Evolutionary conservation across 2,797 vertebrate species (phyloP), one percentile per base, ranked within the genome.

Genomic region (Poeciliopsis gracilis): DNA sequence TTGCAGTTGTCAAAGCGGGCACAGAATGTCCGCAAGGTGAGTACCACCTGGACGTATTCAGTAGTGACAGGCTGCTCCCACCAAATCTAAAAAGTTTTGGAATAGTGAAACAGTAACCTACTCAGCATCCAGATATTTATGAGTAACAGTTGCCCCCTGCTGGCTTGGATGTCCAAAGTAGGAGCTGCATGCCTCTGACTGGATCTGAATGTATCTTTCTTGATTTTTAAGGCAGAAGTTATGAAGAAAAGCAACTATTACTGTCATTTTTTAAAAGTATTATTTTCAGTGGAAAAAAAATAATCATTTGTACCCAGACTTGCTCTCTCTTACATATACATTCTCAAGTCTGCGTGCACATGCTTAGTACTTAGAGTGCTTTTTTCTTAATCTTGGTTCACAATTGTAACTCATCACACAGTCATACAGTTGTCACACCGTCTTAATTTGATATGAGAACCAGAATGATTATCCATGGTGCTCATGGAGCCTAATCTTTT

Each of bases 401-500:
- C 30, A 75, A 75, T 81, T 80, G 72, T 80, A 72, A 76, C 87
- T 49, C 72, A 70, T 82, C 72, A 76, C 75, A 66, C 75, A 80
- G 77, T 82, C 66, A 82, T 74, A 84, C 85, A 89, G 85, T 87
- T 91, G 86, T 92, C 89, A 86, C 80, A 82, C 49, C 63, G 77
- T 86, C 73, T 86, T 86, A 83, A 88, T 88, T 85, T 83, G 78
- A 85, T 9, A 41, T 73, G 82, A 88, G 87, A 82, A 88, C 73
- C 82, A 81, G 84, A 89, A 86, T 87, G 81, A 89, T 93, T 91
- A 89, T 88, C 78, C 84, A 87, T 46, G 67, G 84, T 75, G 75
- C 84, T 88, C 88, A 79, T 84, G 80, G 77, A 57, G 73, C 45
- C 73, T 90, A 87, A 84, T 88, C 88, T 89, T 88, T 92, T 94